Base-by-base conservation (phyloP, 2,797 vertebrate genomes). In the Gallinago nigripennis region DNA sequence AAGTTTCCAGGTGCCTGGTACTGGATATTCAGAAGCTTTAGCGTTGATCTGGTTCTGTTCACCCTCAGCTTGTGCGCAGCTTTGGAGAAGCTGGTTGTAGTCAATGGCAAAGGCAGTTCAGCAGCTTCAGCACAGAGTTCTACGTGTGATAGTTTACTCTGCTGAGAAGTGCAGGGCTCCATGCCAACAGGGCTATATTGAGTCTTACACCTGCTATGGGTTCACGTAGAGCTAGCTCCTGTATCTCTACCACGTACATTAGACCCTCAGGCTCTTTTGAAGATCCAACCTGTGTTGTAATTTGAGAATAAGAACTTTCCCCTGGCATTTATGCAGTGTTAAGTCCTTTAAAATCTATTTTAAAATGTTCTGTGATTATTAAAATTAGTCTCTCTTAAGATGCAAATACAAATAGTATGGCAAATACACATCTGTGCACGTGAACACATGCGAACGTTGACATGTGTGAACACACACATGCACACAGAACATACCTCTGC, bases 391-490 rank as follows among this genome's bases (percentile, higher is more conserved):
- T 81, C 16, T 31, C 51, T 54, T 54, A 31, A 54, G 51, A 53
- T 53, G 28, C 51, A 30, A 54, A 54, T 54, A 54, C 51, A 18
- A 31, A 54, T 54, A 54, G 51, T 8, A 54, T 54, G 18, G n/a
- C 11, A 84, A 37, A 45, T 60, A 33, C 21, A 13, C 6, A 12
- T 54, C 50, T 75, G 0, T 77, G 6, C 8, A 3, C 13, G 6
- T 5, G 6, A 54, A 46, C 33, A 8, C 12, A 1, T 41, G 28
- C 21, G 51, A 41, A 37, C 24, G 5, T 61, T 86, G 39, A 25
- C 8, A 9, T 0, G 2, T 31, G 18, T 9, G 12, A 48, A 18
- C 21, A 23, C 8, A 14, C 12, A 5, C 0, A 0, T 21, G 11
- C 11, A 12, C 3, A 2, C 30, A 45, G 21, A 56, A 12, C 31